These are phyloP conservation scores for Pangasius mekongensis DNA, from an alignment of 2,797 vertebrate species.

Conservation along the genomic window DNA sequence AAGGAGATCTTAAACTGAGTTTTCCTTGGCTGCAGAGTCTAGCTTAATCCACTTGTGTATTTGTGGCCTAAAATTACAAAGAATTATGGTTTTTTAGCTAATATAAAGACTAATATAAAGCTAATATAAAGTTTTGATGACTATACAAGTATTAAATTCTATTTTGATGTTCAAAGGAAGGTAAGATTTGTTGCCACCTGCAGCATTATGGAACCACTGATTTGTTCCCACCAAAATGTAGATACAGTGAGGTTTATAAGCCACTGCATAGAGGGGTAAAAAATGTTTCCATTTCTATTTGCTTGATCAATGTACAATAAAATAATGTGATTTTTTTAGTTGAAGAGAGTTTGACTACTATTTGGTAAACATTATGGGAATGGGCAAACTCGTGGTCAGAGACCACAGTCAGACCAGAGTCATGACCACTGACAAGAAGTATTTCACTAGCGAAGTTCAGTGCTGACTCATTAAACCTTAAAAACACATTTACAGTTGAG, in stretches of 20 bases:
- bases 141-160: background rate
- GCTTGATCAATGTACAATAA: background rate
- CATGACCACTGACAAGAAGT: background rate
- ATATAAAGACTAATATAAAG: constrained; percentile 15
- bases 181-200: background rate
- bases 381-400: background rate
- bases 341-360: background rate
- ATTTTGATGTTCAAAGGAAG: background rate
- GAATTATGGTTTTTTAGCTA: constrained; percentile 16
- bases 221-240: background rate
- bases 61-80: background rate
- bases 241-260: background rate
- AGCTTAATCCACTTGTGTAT: constrained; percentile 22
- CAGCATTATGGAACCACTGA: background rate
- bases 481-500: background rate
- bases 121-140: background rate
- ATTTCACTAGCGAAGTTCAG: background rate
- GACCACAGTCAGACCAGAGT: background rate
- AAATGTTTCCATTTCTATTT: background rate
- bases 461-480: background rate
- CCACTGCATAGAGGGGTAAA: background rate
- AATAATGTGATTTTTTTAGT: background rate
- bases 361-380: background rate
- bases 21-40: constrained; percentile 24
- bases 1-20: constrained; percentile 45